Percentiles rank a stretch among this genome's conserved stretches.
phyloP scores from a whole-genome alignment of 2,797 vertebrate genomes.

The Lates japonicus region DNA sequence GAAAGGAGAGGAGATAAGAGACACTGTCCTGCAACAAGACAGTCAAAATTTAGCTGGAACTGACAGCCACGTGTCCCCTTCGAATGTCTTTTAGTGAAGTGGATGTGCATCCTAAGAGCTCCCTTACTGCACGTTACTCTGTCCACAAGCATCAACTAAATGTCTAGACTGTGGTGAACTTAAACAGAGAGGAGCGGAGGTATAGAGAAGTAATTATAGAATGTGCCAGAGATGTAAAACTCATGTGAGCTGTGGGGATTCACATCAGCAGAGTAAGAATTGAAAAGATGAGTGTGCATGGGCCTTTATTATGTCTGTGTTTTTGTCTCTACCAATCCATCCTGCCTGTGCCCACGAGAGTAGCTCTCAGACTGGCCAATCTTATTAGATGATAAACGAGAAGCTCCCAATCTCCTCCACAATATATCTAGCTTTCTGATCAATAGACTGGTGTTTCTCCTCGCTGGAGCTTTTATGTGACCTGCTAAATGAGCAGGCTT shows the following conservation, averaged over 20 bases:
- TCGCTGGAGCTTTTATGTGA: constrained; percentile 29
- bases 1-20: neutral
- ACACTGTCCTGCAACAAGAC: neutral
- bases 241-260: neutral
- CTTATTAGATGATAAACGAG: constrained; percentile 36
- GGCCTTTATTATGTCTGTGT: neutral
- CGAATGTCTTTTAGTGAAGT: neutral
- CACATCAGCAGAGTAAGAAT: constrained; percentile 4
- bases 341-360: neutral
- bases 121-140: neutral
- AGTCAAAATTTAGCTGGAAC: too few relatives aligned
- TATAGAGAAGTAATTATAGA: neutral
- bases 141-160: neutral
- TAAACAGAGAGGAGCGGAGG: neutral
- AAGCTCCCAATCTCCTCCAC: constrained; percentile 1
- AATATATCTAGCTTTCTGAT: constrained; percentile 30
- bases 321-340: constrained; percentile 21
- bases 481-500: constrained; percentile 35
- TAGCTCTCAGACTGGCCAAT: constrained; percentile 42
- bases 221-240: constrained; percentile 7
- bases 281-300: neutral
- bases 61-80: neutral
- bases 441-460: constrained; percentile 43
- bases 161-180: neutral
- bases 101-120: neutral